Evolutionary conservation across 2,888 invertebrate species (phyloP).

Genomic region (Apantesis nais): DNA sequence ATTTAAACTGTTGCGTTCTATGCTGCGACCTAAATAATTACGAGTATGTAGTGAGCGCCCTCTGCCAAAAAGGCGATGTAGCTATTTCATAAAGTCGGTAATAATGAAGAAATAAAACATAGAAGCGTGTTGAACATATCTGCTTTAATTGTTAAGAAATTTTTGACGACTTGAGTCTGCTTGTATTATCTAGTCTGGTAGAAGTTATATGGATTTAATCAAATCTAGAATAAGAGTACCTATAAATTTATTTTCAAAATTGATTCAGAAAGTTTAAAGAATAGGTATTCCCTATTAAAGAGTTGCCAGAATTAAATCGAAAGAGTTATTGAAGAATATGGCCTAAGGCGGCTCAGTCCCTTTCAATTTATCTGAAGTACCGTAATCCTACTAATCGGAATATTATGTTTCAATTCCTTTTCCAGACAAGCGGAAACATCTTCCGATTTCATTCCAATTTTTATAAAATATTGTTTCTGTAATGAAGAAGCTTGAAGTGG

Average conservation of each 20-base stretch:
- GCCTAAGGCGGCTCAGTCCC: conserved; percentile 65
- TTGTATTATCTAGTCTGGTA: not conserved
- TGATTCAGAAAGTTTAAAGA: not conserved
- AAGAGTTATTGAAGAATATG: conserved; percentile 74
- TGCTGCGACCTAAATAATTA: not conserved
- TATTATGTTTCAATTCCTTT: conserved; percentile 72
- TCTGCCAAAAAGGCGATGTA: not conserved
- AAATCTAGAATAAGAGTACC: not conserved
- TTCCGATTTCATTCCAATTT: conserved; percentile 23
- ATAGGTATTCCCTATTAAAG: conserved; percentile 49
- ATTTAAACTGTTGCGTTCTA: not conserved
- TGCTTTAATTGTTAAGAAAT: not conserved
- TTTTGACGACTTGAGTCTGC: not conserved
- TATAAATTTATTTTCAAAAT: not conserved
- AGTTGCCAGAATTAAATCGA: conserved; percentile 65
- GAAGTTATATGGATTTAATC: not conserved
- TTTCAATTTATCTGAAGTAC: conserved; percentile 69
- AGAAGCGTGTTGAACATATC: not conserved
- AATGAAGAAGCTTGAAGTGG: conserved; percentile 10
- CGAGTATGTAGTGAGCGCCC: not conserved
- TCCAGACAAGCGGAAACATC: conserved; percentile 49
- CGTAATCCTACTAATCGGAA: conserved; percentile 74
- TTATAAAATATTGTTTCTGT: conserved; percentile 16
- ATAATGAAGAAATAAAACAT: not conserved
- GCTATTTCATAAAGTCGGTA: not conserved